Percentiles rank a stretch among this genome's conserved stretches.
Conservation (phyloP, 2,797 vertebrate genomes). For the Sebastes oblongus region DNA sequence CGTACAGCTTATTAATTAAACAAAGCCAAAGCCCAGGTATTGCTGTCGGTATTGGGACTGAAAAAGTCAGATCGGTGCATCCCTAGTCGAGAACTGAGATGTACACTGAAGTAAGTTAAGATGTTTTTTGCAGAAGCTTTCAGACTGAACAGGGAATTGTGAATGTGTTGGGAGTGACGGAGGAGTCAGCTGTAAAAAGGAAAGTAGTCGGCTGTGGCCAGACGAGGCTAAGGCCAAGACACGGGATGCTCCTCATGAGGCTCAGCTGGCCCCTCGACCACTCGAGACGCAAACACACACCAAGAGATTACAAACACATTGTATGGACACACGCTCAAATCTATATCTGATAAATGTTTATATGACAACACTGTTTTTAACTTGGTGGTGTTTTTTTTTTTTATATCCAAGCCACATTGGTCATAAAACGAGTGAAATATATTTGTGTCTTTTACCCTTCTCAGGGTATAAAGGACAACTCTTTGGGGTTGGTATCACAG, state of each 20-base stretch:
- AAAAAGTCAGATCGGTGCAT: background rate
- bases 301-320: constrained; percentile 9
- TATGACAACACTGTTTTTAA: background rate
- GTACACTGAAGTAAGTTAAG: constrained; percentile 1
- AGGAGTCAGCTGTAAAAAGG: background rate
- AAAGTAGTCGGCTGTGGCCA: background rate
- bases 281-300: constrained; percentile 2
- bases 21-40: background rate
- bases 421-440: constrained; percentile 24
- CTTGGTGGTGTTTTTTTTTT: background rate
- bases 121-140: constrained; percentile 14
- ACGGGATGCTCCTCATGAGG: constrained; percentile 30
- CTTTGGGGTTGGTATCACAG: constrained; percentile 60
- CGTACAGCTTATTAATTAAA: no score
- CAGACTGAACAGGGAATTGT: background rate
- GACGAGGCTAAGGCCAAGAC: constrained; percentile 38
- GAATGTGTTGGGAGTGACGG: constrained; percentile 7
- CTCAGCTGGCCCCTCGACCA: constrained; percentile 11
- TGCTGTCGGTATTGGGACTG: background rate
- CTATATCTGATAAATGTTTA: constrained; percentile 1
- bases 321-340: background rate
- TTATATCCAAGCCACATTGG: background rate
- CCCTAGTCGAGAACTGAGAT: background rate
- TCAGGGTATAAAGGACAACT: constrained; percentile 55
- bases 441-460: constrained; percentile 38